A percentile compares a stretch with the other conserved stretches of the same genome.
phyloP scores from a whole-genome alignment of 2,888 invertebrate species.

The Drepanosiphum platanoidis region DNA sequence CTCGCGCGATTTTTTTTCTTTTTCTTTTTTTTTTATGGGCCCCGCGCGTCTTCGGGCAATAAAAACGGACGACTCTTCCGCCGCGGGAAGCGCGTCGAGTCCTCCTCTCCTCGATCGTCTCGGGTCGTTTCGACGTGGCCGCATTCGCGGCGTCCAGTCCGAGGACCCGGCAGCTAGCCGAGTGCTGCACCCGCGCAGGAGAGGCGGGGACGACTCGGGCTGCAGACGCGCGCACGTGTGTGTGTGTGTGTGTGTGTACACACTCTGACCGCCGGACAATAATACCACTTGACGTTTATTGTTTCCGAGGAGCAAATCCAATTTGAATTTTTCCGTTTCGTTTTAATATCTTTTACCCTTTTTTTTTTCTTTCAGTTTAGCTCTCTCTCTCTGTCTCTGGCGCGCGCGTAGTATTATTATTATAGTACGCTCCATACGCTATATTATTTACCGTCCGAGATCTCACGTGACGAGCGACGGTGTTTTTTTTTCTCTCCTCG shows the following conservation, averaged over 20 bases:
- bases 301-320: constrained; percentile 48
- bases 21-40: constrained; percentile 44
- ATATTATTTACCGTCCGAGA: no score
- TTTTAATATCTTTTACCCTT: not conserved
- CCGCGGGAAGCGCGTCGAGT: not conserved
- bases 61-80: constrained; percentile 30
- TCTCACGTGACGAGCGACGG: no score
- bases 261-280: constrained; percentile 28
- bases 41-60: constrained; percentile 3
- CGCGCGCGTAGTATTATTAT: no score
- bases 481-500: no score
- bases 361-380: not conserved
- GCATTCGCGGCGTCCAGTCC: no score
- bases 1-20: no score
- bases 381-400: no score
- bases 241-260: not conserved
- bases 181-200: not conserved
- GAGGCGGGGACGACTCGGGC: constrained; percentile 7
- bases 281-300: constrained; percentile 53
- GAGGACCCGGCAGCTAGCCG: no score
- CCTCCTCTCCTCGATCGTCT: no score
- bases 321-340: constrained; percentile 44
- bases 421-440: no score
- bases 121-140: not conserved
- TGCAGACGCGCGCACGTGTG: no score